phyloP scores from a whole-genome alignment of 2,888 invertebrate genomes.

The Bedellia somnulentella region DNA sequence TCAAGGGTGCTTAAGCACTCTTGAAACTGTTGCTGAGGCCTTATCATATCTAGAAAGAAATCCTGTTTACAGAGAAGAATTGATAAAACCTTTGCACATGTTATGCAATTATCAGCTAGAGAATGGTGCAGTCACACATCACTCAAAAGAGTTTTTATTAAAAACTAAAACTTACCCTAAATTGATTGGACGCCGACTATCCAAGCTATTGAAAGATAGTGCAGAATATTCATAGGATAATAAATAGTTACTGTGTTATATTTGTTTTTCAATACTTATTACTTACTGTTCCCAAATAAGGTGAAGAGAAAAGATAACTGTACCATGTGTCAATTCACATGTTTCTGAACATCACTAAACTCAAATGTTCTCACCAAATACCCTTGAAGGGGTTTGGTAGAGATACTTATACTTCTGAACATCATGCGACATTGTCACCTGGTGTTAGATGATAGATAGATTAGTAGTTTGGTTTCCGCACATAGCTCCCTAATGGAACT shows the following conservation, averaged over 20 bases:
- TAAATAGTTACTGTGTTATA: background rate
- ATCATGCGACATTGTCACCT: no score
- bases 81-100: conserved; percentile 78
- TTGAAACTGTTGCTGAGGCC: conserved; percentile 83
- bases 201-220: conserved; percentile 38
- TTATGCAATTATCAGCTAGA: conserved; percentile 85
- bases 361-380: no score
- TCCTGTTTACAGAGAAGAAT: conserved; percentile 62
- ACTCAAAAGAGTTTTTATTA: conserved; percentile 87
- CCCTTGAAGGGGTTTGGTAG: no score
- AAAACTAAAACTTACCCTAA: conserved; percentile 80
- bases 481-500: no score
- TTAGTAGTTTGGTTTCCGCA: no score
- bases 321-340: no score
- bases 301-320: no score
- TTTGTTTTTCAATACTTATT: background rate
- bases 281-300: no score
- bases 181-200: conserved; percentile 74
- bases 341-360: no score
- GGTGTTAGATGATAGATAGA: no score
- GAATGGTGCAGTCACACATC: conserved; percentile 91
- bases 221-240: conserved; percentile 11
- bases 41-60: conserved; percentile 76
- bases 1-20: conserved; percentile 86
- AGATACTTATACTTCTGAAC: no score